Evolutionary conservation across 2,888 invertebrate genomes (phyloP).

Genomic region (Hipparchia semele): DNA sequence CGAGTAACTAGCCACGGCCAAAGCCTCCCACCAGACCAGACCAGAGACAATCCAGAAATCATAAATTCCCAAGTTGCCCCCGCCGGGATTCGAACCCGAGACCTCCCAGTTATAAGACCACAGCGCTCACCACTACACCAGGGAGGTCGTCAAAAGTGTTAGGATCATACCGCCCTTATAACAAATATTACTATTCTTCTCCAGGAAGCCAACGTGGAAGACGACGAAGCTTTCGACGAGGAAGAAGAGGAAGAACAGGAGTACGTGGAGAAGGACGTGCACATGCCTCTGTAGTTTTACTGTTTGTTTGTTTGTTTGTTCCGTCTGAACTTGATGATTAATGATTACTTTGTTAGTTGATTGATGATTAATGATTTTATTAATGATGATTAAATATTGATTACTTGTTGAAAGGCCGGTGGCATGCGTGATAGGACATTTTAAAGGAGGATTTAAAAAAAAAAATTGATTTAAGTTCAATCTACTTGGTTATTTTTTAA

Average conservation of each 20-base stretch:
- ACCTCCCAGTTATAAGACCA: no score
- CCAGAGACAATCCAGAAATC: no score
- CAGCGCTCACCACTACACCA: no score
- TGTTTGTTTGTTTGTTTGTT: neutral
- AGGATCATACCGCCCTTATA: neutral
- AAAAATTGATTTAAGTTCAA: no score
- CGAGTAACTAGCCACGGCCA: no score
- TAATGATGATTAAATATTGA: neutral
- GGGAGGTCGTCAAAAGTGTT: no score
- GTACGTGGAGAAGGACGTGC: slow-evolving; percentile 25
- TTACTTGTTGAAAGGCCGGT: neutral
- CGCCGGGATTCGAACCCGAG: no score
- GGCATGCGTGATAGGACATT: neutral
- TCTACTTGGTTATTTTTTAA: no score
- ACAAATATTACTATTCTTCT: neutral
- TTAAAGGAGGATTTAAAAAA: neutral
- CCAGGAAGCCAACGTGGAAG: slow-evolving; percentile 49
- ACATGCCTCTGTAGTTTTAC: slow-evolving; percentile 9
- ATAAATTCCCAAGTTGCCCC: no score
- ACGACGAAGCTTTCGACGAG: slow-evolving; percentile 51
- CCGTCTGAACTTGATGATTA: neutral
- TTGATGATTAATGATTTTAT: no score
- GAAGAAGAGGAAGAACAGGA: slow-evolving; percentile 42
- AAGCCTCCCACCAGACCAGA: no score
- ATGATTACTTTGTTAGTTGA: neutral